A percentile compares a stretch with the other conserved stretches of the same genome.
phyloP scores from a whole-genome alignment of 2,113 vertebrate genomes.

The Sporophila hypoxantha region DNA sequence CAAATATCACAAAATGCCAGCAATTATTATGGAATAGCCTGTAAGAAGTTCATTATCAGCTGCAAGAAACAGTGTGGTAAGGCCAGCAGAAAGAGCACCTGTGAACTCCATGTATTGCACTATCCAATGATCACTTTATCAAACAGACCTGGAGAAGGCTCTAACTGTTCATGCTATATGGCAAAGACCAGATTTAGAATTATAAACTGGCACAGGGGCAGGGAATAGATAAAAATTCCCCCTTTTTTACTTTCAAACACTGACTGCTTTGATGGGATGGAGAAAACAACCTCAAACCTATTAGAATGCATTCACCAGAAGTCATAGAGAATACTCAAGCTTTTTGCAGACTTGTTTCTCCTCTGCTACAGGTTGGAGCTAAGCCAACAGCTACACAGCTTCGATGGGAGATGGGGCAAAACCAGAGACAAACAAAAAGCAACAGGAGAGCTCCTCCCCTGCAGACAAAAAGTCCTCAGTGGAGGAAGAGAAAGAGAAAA shows the following conservation, averaged over 20 bases:
- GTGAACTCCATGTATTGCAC: background rate
- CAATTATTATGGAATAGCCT: background rate
- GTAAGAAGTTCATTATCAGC: background rate
- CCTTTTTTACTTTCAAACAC: background rate
- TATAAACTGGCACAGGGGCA: background rate
- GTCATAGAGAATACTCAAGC: background rate
- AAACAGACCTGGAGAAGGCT: background rate
- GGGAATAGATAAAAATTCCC: background rate
- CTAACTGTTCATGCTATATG: background rate
- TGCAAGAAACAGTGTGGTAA: background rate
- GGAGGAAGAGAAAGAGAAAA: background rate
- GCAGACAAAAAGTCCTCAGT: background rate
- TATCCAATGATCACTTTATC: background rate
- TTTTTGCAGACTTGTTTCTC: background rate
- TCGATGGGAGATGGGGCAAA: background rate
- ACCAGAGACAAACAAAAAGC: background rate
- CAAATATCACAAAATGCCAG: background rate
- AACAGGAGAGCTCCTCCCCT: background rate
- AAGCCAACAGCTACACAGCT: background rate
- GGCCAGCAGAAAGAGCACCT: background rate
- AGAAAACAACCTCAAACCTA: background rate
- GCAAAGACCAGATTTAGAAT: background rate
- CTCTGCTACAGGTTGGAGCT: background rate
- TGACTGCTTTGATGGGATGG: background rate
- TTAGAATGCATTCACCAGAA: background rate